Conservation (phyloP, 2,797 vertebrate species). For the Hafferia zeledoni region DNA sequence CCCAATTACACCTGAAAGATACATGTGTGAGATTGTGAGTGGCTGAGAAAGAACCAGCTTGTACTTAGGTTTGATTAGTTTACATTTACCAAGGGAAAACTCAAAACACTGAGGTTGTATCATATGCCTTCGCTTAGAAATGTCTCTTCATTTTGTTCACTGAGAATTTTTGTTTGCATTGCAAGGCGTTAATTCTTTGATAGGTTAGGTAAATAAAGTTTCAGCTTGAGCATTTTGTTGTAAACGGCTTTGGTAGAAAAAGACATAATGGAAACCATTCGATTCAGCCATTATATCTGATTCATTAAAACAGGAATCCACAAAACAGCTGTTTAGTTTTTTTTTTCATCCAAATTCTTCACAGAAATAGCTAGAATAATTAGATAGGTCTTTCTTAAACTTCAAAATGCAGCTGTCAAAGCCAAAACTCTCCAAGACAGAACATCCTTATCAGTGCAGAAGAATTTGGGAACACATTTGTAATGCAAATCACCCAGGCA, state of each 20-base stretch:
- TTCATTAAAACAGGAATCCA: neutral
- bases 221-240: neutral
- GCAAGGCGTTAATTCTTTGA: neutral
- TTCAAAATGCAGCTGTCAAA: neutral
- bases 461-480: slow-evolving; percentile 24
- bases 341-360: neutral
- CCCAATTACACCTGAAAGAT: slow-evolving; percentile 38
- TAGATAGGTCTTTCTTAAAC: neutral
- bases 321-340: neutral
- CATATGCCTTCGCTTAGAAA: neutral
- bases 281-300: neutral
- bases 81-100: neutral
- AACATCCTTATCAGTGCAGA: slow-evolving; percentile 31
- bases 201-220: neutral
- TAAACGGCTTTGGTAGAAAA: neutral
- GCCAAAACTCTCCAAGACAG: neutral
- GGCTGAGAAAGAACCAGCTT: neutral
- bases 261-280: neutral
- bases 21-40: neutral
- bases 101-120: neutral
- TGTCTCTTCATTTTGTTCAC: neutral
- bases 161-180: neutral
- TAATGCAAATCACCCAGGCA: slow-evolving; percentile 42
- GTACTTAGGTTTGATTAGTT: neutral
- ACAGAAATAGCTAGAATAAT: neutral